Evolutionary conservation across 2,888 invertebrate species (phyloP).

Genomic region (Elmis aenea): DNA sequence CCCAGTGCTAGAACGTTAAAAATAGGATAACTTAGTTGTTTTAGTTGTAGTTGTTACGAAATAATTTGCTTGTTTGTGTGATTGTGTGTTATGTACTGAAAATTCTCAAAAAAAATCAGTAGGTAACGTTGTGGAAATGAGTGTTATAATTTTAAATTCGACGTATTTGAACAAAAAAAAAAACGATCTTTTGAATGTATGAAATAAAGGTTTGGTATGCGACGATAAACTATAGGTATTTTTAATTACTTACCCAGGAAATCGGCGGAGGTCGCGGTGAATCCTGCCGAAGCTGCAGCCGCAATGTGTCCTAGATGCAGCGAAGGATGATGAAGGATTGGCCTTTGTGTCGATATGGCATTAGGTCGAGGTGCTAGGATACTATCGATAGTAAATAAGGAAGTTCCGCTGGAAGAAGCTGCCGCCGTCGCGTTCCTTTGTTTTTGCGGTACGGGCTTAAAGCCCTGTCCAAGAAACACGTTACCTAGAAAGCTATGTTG

Average conservation of each 20-base stretch:
- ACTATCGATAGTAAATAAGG: conserved; percentile 81
- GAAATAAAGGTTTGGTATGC: no score
- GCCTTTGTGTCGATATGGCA: conserved; percentile 51
- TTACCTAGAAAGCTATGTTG: conserved; percentile 32
- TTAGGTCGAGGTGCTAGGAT: conserved; percentile 71
- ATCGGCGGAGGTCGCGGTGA: conserved; percentile 58
- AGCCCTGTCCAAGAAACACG: conserved; percentile 44
- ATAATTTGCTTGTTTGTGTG: no score
- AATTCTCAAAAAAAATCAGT: no score
- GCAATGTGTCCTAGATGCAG: conserved; percentile 60
- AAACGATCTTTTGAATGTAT: no score
- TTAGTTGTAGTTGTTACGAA: no score
- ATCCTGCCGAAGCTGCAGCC: conserved; percentile 56
- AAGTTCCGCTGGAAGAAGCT: conserved; percentile 44
- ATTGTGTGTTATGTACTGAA: no score
- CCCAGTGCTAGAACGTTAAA: no score
- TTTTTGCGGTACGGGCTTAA: conserved; percentile 42
- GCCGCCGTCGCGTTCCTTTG: conserved; percentile 38
- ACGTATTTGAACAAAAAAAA: no score
- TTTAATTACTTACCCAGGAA: conserved; percentile 77
- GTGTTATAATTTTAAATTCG: no score
- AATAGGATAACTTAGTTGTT: no score
- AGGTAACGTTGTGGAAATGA: no score
- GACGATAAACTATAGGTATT: no score
- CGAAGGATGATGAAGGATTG: conserved; percentile 51